Conservation (phyloP, 2,888 invertebrate species). For the Rugalucina vietnamica region DNA sequence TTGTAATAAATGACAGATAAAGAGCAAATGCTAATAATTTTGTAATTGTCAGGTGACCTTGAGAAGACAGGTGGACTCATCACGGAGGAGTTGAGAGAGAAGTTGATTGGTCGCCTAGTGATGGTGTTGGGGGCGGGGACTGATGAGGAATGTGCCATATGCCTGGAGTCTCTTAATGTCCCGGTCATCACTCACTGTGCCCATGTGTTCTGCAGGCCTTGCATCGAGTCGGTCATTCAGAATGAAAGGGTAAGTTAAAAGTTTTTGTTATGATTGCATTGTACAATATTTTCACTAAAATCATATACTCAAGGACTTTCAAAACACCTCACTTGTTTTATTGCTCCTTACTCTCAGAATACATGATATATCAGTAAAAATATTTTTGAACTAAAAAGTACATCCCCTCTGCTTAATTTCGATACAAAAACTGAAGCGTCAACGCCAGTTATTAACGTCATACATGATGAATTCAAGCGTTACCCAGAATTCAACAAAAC, state of each 20-base stretch:
- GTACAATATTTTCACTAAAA: not conserved
- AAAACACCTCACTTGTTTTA: too few species aligned
- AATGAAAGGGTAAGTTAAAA: slow-evolving; percentile 61
- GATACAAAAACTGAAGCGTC: too few species aligned
- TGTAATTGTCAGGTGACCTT: slow-evolving; percentile 32
- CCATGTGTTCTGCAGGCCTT: slow-evolving; percentile 71
- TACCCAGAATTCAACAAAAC: too few species aligned
- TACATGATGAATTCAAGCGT: too few species aligned
- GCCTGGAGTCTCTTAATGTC: slow-evolving; percentile 65
- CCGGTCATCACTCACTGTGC: slow-evolving; percentile 73
- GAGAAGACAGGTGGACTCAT: slow-evolving; percentile 41
- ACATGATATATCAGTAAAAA: too few species aligned
- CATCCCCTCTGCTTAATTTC: too few species aligned
- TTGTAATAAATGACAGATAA: too few species aligned
- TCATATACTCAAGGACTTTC: too few species aligned
- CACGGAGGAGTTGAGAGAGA: slow-evolving; percentile 54
- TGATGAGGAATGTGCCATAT: slow-evolving; percentile 76
- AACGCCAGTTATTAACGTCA: too few species aligned
- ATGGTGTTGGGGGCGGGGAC: slow-evolving; percentile 69
- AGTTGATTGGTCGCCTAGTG: slow-evolving; percentile 63
- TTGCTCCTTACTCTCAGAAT: too few species aligned
- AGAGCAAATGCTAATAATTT: too few species aligned
- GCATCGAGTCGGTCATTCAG: slow-evolving; percentile 69
- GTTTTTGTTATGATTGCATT: not conserved
- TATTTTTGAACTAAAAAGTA: not conserved